Evolutionary conservation across 2,797 vertebrate species (phyloP).

Genomic region (Holocentrus rufus): DNA sequence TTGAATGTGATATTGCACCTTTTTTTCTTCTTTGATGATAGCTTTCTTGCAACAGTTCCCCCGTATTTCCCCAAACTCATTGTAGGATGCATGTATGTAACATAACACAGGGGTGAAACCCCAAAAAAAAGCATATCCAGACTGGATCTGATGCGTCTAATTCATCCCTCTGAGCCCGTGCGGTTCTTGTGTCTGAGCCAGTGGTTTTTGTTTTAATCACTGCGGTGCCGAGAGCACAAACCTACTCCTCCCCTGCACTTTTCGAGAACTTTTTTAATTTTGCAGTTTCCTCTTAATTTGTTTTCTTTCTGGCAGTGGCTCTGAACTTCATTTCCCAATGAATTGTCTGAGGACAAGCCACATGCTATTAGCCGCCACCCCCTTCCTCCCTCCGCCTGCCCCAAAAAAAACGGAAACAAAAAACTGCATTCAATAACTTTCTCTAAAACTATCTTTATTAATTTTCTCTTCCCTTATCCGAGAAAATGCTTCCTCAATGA

Average conservation of each 20-base stretch:
- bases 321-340: conserved; percentile 66
- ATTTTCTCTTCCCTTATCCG: conserved; percentile 75
- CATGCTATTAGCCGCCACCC: conserved; percentile 63
- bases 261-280: conserved; percentile 60
- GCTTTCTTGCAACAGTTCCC: conserved; percentile 1
- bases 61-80: background rate
- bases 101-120: conserved; percentile 15
- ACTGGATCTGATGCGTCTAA: conserved; percentile 2
- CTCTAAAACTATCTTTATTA: conserved; percentile 74
- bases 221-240: conserved; percentile 53
- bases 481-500: conserved; percentile 76
- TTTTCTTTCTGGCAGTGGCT: conserved; percentile 74
- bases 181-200: conserved; percentile 56
- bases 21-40: background rate
- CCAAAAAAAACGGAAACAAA: conserved; percentile 35
- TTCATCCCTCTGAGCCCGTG: conserved; percentile 22
- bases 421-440: conserved; percentile 61
- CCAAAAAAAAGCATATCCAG: background rate
- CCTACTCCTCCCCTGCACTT: conserved; percentile 58
- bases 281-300: conserved; percentile 68
- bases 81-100: conserved; percentile 9
- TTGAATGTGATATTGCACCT: background rate
- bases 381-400: background rate
- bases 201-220: conserved; percentile 66
- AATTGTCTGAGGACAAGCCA: conserved; percentile 71